A percentile compares a stretch with the other conserved stretches of the same genome.
Evolutionary conservation across 1,140 invertebrate genomes (phyloP).

Genomic region (Ladona fulva): DNA sequence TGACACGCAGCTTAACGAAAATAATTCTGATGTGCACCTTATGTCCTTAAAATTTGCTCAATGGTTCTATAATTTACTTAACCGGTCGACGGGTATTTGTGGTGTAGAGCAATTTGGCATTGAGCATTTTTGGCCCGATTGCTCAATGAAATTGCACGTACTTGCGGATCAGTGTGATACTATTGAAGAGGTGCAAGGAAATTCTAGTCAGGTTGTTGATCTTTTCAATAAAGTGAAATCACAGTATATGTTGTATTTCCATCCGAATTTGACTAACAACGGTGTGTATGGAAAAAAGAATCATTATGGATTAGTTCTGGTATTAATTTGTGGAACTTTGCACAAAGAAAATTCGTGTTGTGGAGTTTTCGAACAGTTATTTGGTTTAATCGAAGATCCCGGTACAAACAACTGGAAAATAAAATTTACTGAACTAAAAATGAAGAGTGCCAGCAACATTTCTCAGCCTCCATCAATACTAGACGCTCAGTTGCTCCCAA

Average conservation of each 20-base stretch:
- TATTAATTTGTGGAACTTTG: slow-evolving; percentile 50
- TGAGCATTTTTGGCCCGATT: slow-evolving; percentile 49
- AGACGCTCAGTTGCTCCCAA: neutral
- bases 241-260: slow-evolving; percentile 45
- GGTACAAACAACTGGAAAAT: slow-evolving; percentile 52
- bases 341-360: slow-evolving; percentile 39
- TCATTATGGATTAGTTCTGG: slow-evolving; percentile 48
- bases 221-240: slow-evolving; percentile 33
- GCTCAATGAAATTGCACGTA: slow-evolving; percentile 26
- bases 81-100: slow-evolving; percentile 32
- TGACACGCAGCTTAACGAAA: slow-evolving; percentile 7
- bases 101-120: slow-evolving; percentile 33
- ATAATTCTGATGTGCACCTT: slow-evolving; percentile 29
- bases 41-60: slow-evolving; percentile 44
- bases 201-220: slow-evolving; percentile 31
- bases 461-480: neutral
- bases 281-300: slow-evolving; percentile 46
- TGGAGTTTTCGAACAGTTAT: slow-evolving; percentile 56
- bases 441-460: slow-evolving; percentile 16
- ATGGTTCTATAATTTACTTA: slow-evolving; percentile 52
- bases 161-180: neutral
- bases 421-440: slow-evolving; percentile 34
- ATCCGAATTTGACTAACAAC: slow-evolving; percentile 44
- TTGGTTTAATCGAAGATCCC: slow-evolving; percentile 50
- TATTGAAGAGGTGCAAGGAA: slow-evolving; percentile 25